These are phyloP conservation scores for Gadus chalcogrammus DNA, from an alignment of 2,113 vertebrate genomes.

Conservation along the genomic window DNA sequence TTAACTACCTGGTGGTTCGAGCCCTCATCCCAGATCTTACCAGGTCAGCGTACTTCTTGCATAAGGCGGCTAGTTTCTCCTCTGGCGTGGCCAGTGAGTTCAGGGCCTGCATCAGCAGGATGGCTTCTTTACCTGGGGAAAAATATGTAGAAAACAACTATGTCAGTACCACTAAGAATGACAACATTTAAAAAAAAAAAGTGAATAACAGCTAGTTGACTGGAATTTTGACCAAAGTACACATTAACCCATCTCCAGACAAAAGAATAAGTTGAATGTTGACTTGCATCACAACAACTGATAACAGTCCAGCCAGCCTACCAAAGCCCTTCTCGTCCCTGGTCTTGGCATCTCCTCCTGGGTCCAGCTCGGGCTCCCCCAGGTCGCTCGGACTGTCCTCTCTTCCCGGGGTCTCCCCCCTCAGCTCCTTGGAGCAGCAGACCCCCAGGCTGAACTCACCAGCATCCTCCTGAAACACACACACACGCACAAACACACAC, in stretches of 20 bases:
- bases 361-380: conserved; percentile 82
- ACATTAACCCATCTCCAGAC: not conserved
- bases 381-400: conserved; percentile 84
- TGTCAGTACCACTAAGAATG: not conserved
- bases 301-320: conserved; percentile 46
- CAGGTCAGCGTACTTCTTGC: conserved; percentile 98
- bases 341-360: conserved; percentile 68
- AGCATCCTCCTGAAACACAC: conserved; percentile 59
- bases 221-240: too few relatives aligned
- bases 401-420: conserved; percentile 84
- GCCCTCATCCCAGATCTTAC: conserved; percentile 66
- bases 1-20: not conserved
- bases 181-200: not conserved
- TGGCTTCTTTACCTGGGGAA: conserved; percentile 90
- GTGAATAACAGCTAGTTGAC: not conserved
- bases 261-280: too few relatives aligned
- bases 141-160: not conserved
- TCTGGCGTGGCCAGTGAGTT: conserved; percentile 92
- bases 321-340: conserved; percentile 85
- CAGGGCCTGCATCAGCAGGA: conserved; percentile 95
- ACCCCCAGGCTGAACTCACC: conserved; percentile 53
- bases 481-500: too few relatives aligned
- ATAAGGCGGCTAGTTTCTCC: conserved; percentile 95
- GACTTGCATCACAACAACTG: not conserved
- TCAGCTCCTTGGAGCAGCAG: conserved; percentile 72